A percentile compares a stretch with the other conserved stretches of the same genome.
phyloP scores from a whole-genome alignment of 2,797 vertebrate species.

The Sternarchorhynchus goeldii region DNA sequence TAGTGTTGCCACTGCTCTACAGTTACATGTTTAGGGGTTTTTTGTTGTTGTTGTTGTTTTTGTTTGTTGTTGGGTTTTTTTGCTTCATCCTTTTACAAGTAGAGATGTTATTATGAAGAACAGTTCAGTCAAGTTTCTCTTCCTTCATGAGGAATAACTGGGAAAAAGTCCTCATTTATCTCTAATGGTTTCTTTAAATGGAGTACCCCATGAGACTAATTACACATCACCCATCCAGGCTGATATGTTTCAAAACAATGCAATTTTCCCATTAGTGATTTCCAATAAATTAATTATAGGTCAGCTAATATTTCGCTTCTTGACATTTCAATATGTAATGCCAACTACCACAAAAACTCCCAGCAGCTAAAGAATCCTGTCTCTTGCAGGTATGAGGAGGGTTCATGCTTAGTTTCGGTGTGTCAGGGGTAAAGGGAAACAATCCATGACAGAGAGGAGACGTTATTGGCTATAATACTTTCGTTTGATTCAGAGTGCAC shows the following conservation, averaged over 20 bases:
- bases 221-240: constrained; percentile 14
- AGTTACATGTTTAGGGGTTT: background rate
- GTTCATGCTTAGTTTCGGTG: background rate
- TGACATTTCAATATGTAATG: constrained; percentile 27
- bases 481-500: background rate
- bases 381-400: too few species aligned
- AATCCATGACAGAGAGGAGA: background rate
- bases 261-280: constrained; percentile 26
- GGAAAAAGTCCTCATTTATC: constrained; percentile 17
- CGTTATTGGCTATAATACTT: background rate
- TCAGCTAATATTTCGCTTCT: constrained; percentile 10
- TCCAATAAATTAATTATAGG: constrained; percentile 31
- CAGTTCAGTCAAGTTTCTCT: background rate
- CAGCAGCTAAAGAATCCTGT: too few species aligned
- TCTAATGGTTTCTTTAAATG: constrained; percentile 32
- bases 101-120: background rate
- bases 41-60: too few species aligned
- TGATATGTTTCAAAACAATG: constrained; percentile 24
- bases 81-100: constrained; percentile 9
- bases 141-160: constrained; percentile 6
- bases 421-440: background rate
- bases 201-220: constrained; percentile 35
- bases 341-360: background rate
- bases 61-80: background rate
- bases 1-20: constrained; percentile 18